Evolutionary conservation across 2,113 vertebrate genomes (phyloP), one percentile per base, ranked within the genome.

Genomic region (Ammodytes marinus): DNA sequence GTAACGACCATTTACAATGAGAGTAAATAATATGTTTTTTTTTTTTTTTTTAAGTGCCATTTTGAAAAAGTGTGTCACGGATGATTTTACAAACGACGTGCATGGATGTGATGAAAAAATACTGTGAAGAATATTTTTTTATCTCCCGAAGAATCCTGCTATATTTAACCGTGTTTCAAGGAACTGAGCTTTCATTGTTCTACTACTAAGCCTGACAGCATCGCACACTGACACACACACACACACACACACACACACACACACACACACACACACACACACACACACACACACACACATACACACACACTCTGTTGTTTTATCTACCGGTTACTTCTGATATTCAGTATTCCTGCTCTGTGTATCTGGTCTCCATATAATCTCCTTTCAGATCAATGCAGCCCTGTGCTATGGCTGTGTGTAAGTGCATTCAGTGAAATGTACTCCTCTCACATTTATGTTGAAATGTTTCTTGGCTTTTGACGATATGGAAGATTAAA

Each of bases 41-140:
- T 4, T 80, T 35, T 58, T 74, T 71, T 83, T 37, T 83, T 84
- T 15, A 90, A 91, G 92, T 93, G 90, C 90, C 86, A 90, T 89
- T 90, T 87, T 27, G 27, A 27, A 27, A 50, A 88, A 58, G 77
- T 86, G 82, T 90, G 77, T 88, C 72, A 72, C 81, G 74, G 82
- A 88, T 75, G 69, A 87, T 68, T 27, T 79, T 65, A 87, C 60
- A 77, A 27, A 69, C 82, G 80, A 89, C 89, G 77, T 89, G 87
- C 94, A 93, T 93, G 89, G 90, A 92, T 91, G 82, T 88, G 88
- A 74, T 84, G 65, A 89, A 81, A 72, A 89, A 77, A 79, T 84
- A 88, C 85, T 91, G 81, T 91, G 83, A 91, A 90, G 27, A 85
- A 49, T 83, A 72, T 89, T 84, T 91, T 91, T 90, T 78, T 84